Conservation (phyloP, 23 tunicate genomes). For the Clavelina lepadiformis region DNA sequence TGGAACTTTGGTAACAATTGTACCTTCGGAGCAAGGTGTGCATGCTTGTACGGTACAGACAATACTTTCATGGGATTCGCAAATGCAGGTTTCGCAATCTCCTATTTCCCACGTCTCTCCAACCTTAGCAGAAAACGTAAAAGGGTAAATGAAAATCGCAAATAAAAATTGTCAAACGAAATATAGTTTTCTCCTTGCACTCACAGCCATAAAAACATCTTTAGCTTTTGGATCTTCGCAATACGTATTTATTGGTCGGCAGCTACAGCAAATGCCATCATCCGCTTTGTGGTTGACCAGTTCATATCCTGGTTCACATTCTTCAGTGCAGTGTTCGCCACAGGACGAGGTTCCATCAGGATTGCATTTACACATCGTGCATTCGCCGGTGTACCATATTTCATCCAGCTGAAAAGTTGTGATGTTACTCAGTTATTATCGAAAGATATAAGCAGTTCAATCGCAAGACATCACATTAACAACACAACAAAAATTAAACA, state of each 20-base stretch:
- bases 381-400: slow-evolving; percentile 53
- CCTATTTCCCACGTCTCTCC: slow-evolving; percentile 67
- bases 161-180: no score
- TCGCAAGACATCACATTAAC: neutral
- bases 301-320: slow-evolving; percentile 73
- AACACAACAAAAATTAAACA: neutral
- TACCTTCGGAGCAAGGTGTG: slow-evolving; percentile 49
- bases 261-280: slow-evolving; percentile 79
- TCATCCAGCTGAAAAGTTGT: slow-evolving; percentile 20
- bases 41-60: slow-evolving; percentile 37
- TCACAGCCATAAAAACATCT: no score
- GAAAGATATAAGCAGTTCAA: neutral
- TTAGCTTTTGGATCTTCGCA: slow-evolving; percentile 65
- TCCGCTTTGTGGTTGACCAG: slow-evolving; percentile 68
- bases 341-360: slow-evolving; percentile 61
- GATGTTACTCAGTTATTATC: neutral
- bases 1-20: slow-evolving; percentile 3
- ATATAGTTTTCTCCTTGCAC: no score
- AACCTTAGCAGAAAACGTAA: slow-evolving; percentile 40
- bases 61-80: slow-evolving; percentile 30
- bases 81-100: slow-evolving; percentile 38
- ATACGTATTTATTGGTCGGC: slow-evolving; percentile 43
- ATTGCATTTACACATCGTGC: slow-evolving; percentile 78
- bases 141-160: no score
- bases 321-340: slow-evolving; percentile 60